Evolutionary conservation across 2,888 invertebrate species (phyloP), one percentile per base, ranked within the genome.

Genomic region (Mystacides longicornis): DNA sequence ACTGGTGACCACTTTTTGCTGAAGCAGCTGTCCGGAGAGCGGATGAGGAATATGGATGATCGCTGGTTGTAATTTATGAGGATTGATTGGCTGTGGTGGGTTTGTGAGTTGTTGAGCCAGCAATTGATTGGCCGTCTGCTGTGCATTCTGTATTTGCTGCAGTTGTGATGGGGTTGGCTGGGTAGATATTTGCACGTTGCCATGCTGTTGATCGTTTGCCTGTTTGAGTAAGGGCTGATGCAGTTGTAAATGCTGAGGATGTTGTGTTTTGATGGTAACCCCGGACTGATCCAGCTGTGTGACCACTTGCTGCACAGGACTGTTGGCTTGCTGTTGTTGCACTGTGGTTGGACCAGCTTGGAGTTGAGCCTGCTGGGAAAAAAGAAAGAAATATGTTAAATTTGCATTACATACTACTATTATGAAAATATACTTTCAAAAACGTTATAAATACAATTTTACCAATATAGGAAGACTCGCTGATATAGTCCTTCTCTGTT

Each of bases 341-440:
- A 58, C 56, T 50, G 53, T 55, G 23, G 59, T 49, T 14, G 63
- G 60, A 45, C 66, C 68, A 65, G 73, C 80, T 65, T 86, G 86
- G 50, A 86, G 70, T 66, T 86, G 85, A 49, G 86, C 82, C 75
- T 86, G 86, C 84, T 86, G 64, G 18, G 65, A 66, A 57, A 27
- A 11, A 27, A 7, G 27, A 27, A 27, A 27, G 27, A 7, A 27
- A 16, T 4, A 45, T 11, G 11, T 27, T 27, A 27, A 27, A 27
- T 27, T 5, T 27, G 11, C 27, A 27, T 7, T 11, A 27, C 27
- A 11, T 27, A 27, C 5, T 5, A 27, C 27, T 7, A 27, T 27
- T 27, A 27, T 7, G 11, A 11, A 27, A 27, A 27, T 7, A 7
- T 11, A 27, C 5, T 7, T 27, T 27, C 27, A 27, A 11, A 27